A percentile compares a stretch with the other conserved stretches of the same genome.
Conservation (phyloP, 1,140 invertebrate species). For the Drosophila subobscura region DNA sequence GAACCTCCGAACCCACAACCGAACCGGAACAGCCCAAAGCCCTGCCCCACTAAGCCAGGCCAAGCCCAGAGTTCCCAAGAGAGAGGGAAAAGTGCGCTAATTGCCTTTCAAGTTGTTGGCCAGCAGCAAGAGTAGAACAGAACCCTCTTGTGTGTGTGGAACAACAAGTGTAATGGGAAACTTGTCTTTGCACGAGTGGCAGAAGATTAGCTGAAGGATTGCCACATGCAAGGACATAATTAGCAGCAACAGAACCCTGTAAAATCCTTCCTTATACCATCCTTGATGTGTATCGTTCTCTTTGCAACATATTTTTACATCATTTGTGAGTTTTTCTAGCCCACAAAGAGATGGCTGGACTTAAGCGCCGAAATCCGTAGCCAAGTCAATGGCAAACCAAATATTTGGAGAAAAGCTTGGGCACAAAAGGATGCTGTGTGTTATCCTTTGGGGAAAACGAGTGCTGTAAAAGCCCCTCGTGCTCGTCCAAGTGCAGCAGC, state of each 20-base stretch:
- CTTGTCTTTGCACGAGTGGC: too few relatives aligned
- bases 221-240: too few relatives aligned
- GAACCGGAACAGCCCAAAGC: conserved; percentile 8
- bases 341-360: conserved; percentile 6
- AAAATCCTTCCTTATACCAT: too few relatives aligned
- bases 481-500: conserved; percentile 36
- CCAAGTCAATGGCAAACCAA: conserved; percentile 25
- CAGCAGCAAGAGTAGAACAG: conserved; percentile 10
- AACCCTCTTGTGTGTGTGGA: conserved; percentile 45
- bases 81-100: conserved; percentile 57
- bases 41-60: neutral
- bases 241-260: too few relatives aligned
- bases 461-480: conserved; percentile 28
- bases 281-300: too few relatives aligned
- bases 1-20: conserved; percentile 57
- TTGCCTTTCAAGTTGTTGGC: conserved; percentile 76
- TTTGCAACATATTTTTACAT: too few relatives aligned
- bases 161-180: too few relatives aligned
- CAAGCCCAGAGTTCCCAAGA: conserved; percentile 5
- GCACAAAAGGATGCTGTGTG: neutral
- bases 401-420: conserved; percentile 25
- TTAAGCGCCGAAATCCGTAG: conserved; percentile 13
- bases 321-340: neutral
- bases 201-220: too few relatives aligned
- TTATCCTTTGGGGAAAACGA: conserved; percentile 35